Conservation (phyloP, 2,113 vertebrate genomes). For the Danio rerio region GRCz12tu NC_133180.1:42041501-42042000, state of each 20-base stretch:
- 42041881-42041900: too few relatives aligned
- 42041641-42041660: conserved; percentile 85
- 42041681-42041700: background rate
- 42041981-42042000: conserved; percentile 82
- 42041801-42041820: background rate
- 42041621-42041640: conserved; percentile 78
- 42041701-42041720: background rate
- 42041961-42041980: conserved; percentile 67
- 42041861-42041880: background rate
- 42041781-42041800: background rate
- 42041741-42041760: background rate
- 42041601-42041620: conserved; percentile 84
- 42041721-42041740: background rate
- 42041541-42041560: conserved; percentile 82
- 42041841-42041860: background rate
- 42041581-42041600: conserved; percentile 81
- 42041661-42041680: conserved; percentile 76
- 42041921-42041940: background rate
- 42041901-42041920: background rate
- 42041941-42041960: background rate
- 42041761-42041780: background rate
- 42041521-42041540: conserved; percentile 76
- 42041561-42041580: conserved; percentile 89
- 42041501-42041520: conserved; percentile 8
- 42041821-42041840: background rate